Conservation (phyloP, 2,888 invertebrate genomes). For the Campoletis raptor region DNA sequence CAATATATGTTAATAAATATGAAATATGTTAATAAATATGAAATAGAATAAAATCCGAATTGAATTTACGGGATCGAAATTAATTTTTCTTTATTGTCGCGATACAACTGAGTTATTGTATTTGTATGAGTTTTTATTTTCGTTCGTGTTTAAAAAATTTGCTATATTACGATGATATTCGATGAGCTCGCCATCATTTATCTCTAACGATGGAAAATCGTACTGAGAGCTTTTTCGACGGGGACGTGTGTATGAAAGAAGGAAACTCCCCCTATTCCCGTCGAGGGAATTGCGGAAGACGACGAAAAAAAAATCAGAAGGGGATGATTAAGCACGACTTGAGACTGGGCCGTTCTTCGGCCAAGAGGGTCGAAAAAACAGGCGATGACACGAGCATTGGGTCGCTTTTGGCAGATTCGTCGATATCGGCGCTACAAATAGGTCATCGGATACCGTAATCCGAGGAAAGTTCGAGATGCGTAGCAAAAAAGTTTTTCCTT, state of each 20-base stretch:
- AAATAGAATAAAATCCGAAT: background rate
- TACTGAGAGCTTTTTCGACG: background rate
- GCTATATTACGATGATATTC: slow-evolving; percentile 6
- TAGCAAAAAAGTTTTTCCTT: background rate
- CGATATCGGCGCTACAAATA: background rate
- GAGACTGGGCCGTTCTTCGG: background rate
- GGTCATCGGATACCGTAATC: slow-evolving; percentile 9
- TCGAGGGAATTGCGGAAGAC: slow-evolving; percentile 8
- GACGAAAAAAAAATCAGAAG: slow-evolving; percentile 15
- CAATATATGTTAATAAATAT: background rate
- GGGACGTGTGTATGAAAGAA: background rate
- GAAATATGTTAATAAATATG: background rate
- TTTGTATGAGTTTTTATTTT: background rate
- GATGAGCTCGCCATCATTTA: slow-evolving; percentile 24
- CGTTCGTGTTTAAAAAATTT: background rate
- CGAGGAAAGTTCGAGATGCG: background rate
- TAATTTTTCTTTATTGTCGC: background rate
- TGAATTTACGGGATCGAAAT: background rate
- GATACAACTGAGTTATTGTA: background rate
- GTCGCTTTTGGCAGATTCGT: background rate
- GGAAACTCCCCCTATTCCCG: background rate
- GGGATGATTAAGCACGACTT: slow-evolving; percentile 28
- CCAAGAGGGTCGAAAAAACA: slow-evolving; percentile 4
- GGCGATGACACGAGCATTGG: background rate
- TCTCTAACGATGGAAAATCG: slow-evolving; percentile 10